Conservation (phyloP, 2,797 vertebrate genomes). For the Cyclopterus lumpus region DNA sequence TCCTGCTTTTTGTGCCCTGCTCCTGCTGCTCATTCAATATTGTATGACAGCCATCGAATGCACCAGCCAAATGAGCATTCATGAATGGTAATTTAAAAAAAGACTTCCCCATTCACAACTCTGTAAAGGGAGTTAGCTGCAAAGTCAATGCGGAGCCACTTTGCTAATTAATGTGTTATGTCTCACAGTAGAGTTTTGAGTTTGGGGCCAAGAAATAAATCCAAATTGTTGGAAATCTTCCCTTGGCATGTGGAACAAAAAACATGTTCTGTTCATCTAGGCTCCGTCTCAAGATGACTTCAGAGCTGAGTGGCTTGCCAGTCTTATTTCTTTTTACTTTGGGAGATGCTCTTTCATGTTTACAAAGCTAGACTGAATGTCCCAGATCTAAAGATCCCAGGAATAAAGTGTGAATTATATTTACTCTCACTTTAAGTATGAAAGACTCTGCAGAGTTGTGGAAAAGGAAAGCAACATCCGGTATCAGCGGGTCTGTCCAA, state of each 20-base stretch:
- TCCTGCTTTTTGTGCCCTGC: background rate
- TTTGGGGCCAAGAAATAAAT: conserved; percentile 49
- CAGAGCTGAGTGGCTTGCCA: conserved; percentile 56
- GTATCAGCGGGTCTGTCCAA: conserved; percentile 16
- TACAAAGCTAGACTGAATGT: conserved; percentile 38
- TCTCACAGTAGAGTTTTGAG: conserved; percentile 38
- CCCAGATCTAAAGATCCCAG: conserved; percentile 33
- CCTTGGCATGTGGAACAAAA: conserved; percentile 52
- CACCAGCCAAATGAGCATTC: conserved; percentile 39
- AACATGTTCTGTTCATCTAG: conserved; percentile 56
- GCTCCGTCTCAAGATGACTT: conserved; percentile 59
- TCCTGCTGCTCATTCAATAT: conserved; percentile 42
- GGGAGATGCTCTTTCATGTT: conserved; percentile 47
- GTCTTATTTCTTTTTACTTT: conserved; percentile 32
- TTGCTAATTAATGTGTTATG: conserved; percentile 62
- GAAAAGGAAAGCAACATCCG: conserved; percentile 23
- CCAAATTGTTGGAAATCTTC: conserved; percentile 51
- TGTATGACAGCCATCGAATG: conserved; percentile 30
- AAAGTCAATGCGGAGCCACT: conserved; percentile 47
- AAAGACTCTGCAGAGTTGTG: conserved; percentile 31
- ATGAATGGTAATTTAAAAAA: conserved; percentile 35
- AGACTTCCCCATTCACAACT: conserved; percentile 55
- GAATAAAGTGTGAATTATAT: conserved; percentile 58
- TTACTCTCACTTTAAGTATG: conserved; percentile 49
- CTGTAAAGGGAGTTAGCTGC: conserved; percentile 35